Percentiles rank a stretch among this genome's conserved stretches.
Evolutionary conservation across 2,113 vertebrate species (phyloP).

Genomic region (Astatoreochromis straeleni): DNA sequence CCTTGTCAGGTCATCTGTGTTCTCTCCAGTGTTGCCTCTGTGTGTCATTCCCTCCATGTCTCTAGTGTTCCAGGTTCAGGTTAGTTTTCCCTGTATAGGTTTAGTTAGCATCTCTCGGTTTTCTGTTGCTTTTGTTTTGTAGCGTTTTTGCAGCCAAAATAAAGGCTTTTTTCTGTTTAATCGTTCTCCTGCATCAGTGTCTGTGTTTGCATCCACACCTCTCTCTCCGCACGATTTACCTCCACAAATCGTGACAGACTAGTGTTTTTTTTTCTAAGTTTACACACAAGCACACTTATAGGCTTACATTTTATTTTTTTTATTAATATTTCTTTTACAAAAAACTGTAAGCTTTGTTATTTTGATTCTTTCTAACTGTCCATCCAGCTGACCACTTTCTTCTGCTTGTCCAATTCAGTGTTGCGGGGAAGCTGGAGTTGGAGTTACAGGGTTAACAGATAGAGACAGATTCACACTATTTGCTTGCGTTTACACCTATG

Average conservation of each 20-base stretch:
- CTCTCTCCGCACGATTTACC: not conserved
- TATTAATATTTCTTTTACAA: not conserved
- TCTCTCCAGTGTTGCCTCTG: not conserved
- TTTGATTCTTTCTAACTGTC: not conserved
- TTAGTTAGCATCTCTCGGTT: not conserved
- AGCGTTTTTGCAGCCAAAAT: not conserved
- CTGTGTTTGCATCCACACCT: not conserved
- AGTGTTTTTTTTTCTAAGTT: not conserved
- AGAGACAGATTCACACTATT: not conserved
- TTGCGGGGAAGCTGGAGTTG: not conserved
- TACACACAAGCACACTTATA: not conserved
- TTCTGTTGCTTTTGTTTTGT: not conserved
- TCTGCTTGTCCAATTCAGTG: not conserved
- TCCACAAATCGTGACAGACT: not conserved
- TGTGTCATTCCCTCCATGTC: not conserved
- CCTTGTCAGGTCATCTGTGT: not conserved
- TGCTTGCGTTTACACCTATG: not conserved
- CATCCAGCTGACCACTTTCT: not conserved
- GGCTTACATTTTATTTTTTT: not conserved
- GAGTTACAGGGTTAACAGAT: not conserved
- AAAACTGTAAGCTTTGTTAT: not conserved
- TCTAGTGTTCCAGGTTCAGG: not conserved
- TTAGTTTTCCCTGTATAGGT: not conserved
- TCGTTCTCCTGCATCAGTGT: not conserved
- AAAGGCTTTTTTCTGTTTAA: not conserved